Percentiles rank a stretch among this genome's conserved stretches.
phyloP scores from a whole-genome alignment of 1,140 invertebrate species.

The Harpegnathos saltator region DNA sequence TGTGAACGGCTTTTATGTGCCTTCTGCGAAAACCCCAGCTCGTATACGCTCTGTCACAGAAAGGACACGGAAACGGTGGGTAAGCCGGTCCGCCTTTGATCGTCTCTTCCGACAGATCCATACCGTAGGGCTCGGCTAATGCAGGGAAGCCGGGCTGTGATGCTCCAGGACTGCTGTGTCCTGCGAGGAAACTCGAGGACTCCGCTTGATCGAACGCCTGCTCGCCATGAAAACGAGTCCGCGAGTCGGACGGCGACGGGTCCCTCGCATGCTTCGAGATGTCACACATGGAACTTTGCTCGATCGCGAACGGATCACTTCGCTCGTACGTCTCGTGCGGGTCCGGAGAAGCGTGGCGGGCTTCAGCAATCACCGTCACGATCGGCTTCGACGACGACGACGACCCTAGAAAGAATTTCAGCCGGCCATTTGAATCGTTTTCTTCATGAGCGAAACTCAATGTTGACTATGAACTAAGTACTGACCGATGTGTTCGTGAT shows the following conservation, averaged over 20 bases:
- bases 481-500: too few relatives aligned
- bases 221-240: conserved; percentile 38
- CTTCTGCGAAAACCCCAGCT: conserved; percentile 89
- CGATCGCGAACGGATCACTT: conserved; percentile 30
- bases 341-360: conserved; percentile 63
- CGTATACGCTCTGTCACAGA: conserved; percentile 88
- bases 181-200: conserved; percentile 30
- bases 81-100: conserved; percentile 76
- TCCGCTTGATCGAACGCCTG: conserved; percentile 57
- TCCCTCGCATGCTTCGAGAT: conserved; percentile 13
- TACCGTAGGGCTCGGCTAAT: conserved; percentile 41
- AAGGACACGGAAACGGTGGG: conserved; percentile 88
- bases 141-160: conserved; percentile 53
- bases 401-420: conserved; percentile 74
- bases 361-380: conserved; percentile 74
- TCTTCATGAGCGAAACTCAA: conserved; percentile 11
- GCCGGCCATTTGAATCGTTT: conserved; percentile 60
- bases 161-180: conserved; percentile 50
- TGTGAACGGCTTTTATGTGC: conserved; percentile 88
- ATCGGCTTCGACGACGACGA: conserved; percentile 69
- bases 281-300: conserved; percentile 56
- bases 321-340: conserved; percentile 6
- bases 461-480: neutral
- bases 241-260: conserved; percentile 5
- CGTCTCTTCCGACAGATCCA: conserved; percentile 65